A percentile compares a stretch with the other conserved stretches of the same genome.
Conservation (phyloP, 2,113 vertebrate species). For the Scalopus aquaticus region DNA sequence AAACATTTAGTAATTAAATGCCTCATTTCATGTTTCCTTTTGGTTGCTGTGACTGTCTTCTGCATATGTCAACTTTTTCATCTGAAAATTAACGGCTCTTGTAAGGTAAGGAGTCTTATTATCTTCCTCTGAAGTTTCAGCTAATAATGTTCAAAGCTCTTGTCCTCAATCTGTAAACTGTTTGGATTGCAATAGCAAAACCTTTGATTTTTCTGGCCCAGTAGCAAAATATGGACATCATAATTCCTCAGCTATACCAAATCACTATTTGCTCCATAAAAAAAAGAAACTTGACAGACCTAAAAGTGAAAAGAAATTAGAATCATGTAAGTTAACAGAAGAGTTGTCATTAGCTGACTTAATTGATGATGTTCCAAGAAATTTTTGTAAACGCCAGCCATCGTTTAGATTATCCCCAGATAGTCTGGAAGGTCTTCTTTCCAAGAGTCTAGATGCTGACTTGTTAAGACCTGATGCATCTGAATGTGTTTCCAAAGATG, state of each 20-base stretch:
- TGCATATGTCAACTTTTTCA: conserved; percentile 73
- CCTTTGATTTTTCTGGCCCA: conserved; percentile 78
- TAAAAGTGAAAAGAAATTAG: conserved; percentile 78
- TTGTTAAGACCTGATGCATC: conserved; percentile 67
- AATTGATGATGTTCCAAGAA: conserved; percentile 74
- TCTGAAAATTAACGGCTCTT: conserved; percentile 93
- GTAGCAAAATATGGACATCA: conserved; percentile 75
- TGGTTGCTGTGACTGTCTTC: conserved; percentile 82
- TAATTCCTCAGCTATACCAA: conserved; percentile 72
- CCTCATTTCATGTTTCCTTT: conserved; percentile 89
- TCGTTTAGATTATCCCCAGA: conserved; percentile 64
- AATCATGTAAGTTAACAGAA: conserved; percentile 79
- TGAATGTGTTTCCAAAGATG: conserved; percentile 71
- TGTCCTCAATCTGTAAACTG: conserved; percentile 67
- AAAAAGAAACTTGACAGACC: conserved; percentile 73
- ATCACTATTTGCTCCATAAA: conserved; percentile 72
- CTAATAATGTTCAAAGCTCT: conserved; percentile 76
- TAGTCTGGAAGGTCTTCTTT: conserved; percentile 67
- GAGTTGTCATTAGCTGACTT: conserved; percentile 74
- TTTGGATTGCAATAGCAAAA: conserved; percentile 65
- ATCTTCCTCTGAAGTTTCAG: conserved; percentile 83
- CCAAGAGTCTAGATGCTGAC: conserved; percentile 68
- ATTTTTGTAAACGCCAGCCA: conserved; percentile 66
- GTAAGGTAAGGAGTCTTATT: conserved; percentile 99
- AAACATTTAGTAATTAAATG: conserved; percentile 93